Base-by-base conservation (phyloP, 2,888 invertebrate species). In the Mythimna loreyi region DNA sequence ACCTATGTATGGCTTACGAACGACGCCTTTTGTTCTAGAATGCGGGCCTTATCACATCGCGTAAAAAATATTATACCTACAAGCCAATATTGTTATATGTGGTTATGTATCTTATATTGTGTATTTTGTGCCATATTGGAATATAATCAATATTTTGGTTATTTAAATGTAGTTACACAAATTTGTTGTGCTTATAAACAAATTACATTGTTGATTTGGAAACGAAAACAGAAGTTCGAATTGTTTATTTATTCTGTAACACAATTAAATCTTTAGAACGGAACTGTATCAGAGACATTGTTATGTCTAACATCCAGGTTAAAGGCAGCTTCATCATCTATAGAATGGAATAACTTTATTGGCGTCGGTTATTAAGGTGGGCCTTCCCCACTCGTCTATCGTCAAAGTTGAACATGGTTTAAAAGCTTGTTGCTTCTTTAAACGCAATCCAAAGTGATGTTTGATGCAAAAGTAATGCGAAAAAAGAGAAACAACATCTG, bases 11-110 rank as follows among this genome's bases (percentile, higher is more conserved):
- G 36, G 30, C 8, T 11, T 13, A 49, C 16, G n/a, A 57, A 33
- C 6, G 19, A 16, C 30, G 30, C 21, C 45, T 69, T 25, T 69
- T 57, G 56, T 60, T 60, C 40, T 28, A 57, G n/a, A 75, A 68
- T 75, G 55, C 59, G 59, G 69, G 59, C 25, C 23, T 69, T 57
- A 56, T 69, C 60, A 60, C 19, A 45, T 21, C 45, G 23, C 11
- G 23, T 21, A 56, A 60, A 71, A 69, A 68, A 49, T 33, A 53
- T 47, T 16, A 21, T 52, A 57, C n/a, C 55, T 55, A n/a, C 9
- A 45, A 19, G 33, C n/a, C 11, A 23, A 53, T 21, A 43, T 19
- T 16, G 40, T 40, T 40, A 19, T 40, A 16, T 40, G 8, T 33
- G 57, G 25, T 43, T 28, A 36, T 64, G 5, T 11, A 45, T 50